Percentiles rank a stretch among this genome's conserved stretches.
Evolutionary conservation across 2,888 invertebrate species (phyloP).

Genomic region (Netelia melanura): DNA sequence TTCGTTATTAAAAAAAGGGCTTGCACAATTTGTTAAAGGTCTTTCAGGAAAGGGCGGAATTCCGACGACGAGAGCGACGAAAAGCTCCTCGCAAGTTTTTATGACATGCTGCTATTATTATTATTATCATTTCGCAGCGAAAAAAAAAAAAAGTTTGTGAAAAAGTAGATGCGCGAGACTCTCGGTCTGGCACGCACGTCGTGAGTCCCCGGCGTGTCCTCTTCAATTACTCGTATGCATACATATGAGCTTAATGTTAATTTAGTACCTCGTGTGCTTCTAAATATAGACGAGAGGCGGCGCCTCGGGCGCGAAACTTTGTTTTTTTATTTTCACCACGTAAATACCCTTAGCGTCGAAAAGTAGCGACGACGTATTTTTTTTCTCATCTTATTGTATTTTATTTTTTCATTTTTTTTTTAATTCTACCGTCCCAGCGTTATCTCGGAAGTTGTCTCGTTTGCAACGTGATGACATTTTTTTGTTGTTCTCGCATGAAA

Average conservation of each 20-base stretch:
- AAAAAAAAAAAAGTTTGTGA: not conserved
- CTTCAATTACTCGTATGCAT: constrained; percentile 74
- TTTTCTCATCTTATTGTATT: not conserved
- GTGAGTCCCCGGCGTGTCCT: constrained; percentile 61
- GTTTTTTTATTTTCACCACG: constrained; percentile 16
- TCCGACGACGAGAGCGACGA: not conserved
- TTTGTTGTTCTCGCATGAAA: too few species aligned
- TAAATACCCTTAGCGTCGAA: constrained; percentile 14
- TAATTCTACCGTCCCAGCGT: constrained; percentile 65
- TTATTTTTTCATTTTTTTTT: not conserved
- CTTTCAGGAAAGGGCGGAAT: not conserved
- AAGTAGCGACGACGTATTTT: not conserved
- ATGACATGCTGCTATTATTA: not conserved
- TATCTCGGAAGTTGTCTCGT: too few species aligned
- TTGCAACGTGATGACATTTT: too few species aligned
- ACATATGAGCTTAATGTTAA: constrained; percentile 78
- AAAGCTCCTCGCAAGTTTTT: constrained; percentile 13
- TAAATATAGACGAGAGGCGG: constrained; percentile 55
- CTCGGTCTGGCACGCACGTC: constrained; percentile 50
- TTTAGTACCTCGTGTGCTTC: constrained; percentile 70
- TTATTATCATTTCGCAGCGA: constrained; percentile 25
- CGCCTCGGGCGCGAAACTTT: constrained; percentile 16
- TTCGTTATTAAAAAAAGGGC: not conserved
- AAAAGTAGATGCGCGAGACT: constrained; percentile 45
- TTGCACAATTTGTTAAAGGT: not conserved